These are phyloP conservation scores for Mamestra brassicae DNA, from an alignment of 2,888 invertebrate genomes.

Conservation along the genomic window DNA sequence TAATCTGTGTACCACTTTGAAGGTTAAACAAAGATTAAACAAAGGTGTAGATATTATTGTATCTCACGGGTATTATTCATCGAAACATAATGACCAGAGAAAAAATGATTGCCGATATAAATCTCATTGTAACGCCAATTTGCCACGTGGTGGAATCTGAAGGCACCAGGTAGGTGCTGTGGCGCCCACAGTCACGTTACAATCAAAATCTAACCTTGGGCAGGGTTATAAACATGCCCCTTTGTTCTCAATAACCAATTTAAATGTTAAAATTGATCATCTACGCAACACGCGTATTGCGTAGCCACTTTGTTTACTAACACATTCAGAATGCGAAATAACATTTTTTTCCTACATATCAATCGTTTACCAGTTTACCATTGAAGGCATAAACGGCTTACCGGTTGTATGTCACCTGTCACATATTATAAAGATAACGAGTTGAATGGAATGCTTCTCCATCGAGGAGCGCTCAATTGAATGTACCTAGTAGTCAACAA, in stretches of 20 bases:
- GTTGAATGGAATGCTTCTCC: constrained; percentile 74
- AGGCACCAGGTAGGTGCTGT: constrained; percentile 25
- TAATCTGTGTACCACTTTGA: constrained; percentile 24
- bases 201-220: constrained; percentile 68
- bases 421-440: constrained; percentile 75
- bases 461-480: constrained; percentile 38
- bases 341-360: constrained; percentile 76
- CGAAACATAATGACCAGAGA: constrained; percentile 48
- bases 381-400: constrained; percentile 79
- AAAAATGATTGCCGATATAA: constrained; percentile 59
- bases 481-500: constrained; percentile 56
- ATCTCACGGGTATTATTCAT: constrained; percentile 62
- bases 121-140: constrained; percentile 62
- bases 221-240: constrained; percentile 61
- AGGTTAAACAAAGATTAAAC: constrained; percentile 45
- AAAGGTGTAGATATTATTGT: constrained; percentile 41
- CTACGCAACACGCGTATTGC: constrained; percentile 71
- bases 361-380: constrained; percentile 78
- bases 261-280: constrained; percentile 71
- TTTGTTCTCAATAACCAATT: constrained; percentile 70
- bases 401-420: constrained; percentile 86
- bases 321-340: constrained; percentile 77
- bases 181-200: constrained; percentile 48
- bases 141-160: constrained; percentile 60
- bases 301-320: constrained; percentile 78